phyloP scores from a whole-genome alignment of 1,140 invertebrate species.

The Drosophila virilis region DNA sequence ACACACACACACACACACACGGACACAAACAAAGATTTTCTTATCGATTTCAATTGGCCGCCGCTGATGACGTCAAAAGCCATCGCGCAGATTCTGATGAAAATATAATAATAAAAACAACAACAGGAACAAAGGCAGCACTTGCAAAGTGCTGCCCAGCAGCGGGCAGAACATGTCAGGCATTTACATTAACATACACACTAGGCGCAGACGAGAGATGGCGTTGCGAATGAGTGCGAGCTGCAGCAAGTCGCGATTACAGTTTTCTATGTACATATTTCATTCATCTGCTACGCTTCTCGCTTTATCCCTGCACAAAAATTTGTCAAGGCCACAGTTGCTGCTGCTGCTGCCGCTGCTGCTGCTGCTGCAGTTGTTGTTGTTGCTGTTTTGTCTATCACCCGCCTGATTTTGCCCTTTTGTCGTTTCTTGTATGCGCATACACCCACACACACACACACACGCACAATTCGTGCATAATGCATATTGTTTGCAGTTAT shows the following conservation, averaged over 20 bases:
- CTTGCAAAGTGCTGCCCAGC: slow-evolving; percentile 18
- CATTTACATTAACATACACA: slow-evolving; percentile 22
- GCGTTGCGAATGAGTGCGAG: neutral
- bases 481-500: neutral
- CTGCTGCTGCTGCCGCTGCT: neutral
- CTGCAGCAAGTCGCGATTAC: neutral
- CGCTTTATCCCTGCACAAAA: slow-evolving; percentile 15
- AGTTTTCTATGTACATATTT: slow-evolving; percentile 7
- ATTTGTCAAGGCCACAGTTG: slow-evolving; percentile 35
- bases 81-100: slow-evolving; percentile 9
- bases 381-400: no score
- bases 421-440: neutral
- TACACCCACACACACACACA: neutral
- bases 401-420: no score
- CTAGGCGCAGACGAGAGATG: neutral
- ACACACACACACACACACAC: no score
- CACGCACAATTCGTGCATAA: neutral
- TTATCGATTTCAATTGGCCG: slow-evolving; percentile 24
- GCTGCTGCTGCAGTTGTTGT: no score
- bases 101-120: no score
- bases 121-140: neutral
- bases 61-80: slow-evolving; percentile 12
- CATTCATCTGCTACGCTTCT: neutral
- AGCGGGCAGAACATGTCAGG: neutral
- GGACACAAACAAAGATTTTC: neutral